These are phyloP conservation scores for Philopedon plagiatum DNA, from an alignment of 2,888 invertebrate genomes.

Conservation along the genomic window DNA sequence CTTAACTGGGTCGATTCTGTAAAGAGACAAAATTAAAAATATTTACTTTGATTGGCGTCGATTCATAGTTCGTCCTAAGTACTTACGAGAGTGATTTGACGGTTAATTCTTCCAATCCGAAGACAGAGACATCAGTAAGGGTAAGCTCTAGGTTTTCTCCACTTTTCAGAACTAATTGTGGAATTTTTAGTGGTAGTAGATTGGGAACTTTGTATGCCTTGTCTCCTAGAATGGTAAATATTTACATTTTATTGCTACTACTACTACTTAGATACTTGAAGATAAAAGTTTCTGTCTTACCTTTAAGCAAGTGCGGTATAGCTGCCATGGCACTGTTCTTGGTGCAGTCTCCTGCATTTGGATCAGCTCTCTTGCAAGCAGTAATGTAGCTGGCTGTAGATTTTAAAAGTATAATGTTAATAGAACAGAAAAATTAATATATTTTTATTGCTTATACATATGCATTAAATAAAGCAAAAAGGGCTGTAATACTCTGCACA, in stretches of 20 bases:
- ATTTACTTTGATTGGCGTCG: no score
- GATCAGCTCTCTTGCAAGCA: slow-evolving; percentile 58
- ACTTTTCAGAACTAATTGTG: slow-evolving; percentile 52
- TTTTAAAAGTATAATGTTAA: not conserved
- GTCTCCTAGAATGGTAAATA: no score
- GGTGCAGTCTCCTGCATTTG: slow-evolving; percentile 60
- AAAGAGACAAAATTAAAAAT: slow-evolving; percentile 21
- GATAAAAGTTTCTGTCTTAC: slow-evolving; percentile 36
- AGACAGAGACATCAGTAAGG: slow-evolving; percentile 54
- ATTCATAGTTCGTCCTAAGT: no score
- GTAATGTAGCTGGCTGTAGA: slow-evolving; percentile 60
- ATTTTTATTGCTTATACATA: no score
- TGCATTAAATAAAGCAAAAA: no score
- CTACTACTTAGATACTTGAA: no score
- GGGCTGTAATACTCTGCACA: no score
- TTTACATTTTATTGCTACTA: no score
- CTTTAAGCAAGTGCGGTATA: slow-evolving; percentile 53
- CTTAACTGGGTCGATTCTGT: slow-evolving; percentile 51
- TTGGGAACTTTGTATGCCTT: slow-evolving; percentile 54
- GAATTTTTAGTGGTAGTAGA: slow-evolving; percentile 56
- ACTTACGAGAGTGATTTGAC: slow-evolving; percentile 54
- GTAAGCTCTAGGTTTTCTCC: slow-evolving; percentile 53
- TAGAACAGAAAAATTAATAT: no score
- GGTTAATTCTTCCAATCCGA: slow-evolving; percentile 54
- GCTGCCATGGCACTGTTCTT: slow-evolving; percentile 56